phyloP scores from a whole-genome alignment of 2,797 vertebrate species.

The Intellagama lesueurii region DNA sequence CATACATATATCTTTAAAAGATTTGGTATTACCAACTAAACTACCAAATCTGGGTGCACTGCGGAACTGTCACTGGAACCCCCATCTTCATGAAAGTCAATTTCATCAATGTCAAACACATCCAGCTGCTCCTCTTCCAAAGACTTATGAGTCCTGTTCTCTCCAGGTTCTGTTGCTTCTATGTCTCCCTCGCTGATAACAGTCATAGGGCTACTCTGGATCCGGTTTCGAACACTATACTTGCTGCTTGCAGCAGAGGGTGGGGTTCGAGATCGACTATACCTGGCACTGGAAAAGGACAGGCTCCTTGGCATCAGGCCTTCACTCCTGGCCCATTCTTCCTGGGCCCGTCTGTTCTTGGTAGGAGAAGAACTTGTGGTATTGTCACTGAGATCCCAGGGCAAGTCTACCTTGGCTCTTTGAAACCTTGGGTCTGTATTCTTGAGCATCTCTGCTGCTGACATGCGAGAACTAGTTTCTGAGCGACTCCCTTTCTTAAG shows the following conservation, averaged over 20 bases:
- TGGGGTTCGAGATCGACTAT: conserved; percentile 91
- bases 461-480: conserved; percentile 94
- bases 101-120: conserved; percentile 59
- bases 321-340: conserved; percentile 92
- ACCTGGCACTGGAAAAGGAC: conserved; percentile 84
- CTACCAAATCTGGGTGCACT: conserved; percentile 52
- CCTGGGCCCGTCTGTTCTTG: conserved; percentile 82
- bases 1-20: conserved; percentile 74
- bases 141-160: conserved; percentile 64
- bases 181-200: conserved; percentile 97
- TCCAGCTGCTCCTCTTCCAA: conserved; percentile 60
- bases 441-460: conserved; percentile 94
- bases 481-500: conserved; percentile 95
- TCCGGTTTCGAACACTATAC: conserved; percentile 91
- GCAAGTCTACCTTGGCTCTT: conserved; percentile 81
- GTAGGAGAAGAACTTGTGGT: conserved; percentile 82
- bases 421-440: conserved; percentile 93
- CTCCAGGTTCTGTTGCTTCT: conserved; percentile 76
- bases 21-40: conserved; percentile 32
- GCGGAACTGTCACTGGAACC: conserved; percentile 53
- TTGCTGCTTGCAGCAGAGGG: conserved; percentile 97
- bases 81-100: conserved; percentile 54
- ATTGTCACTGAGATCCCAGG: conserved; percentile 76
- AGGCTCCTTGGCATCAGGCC: conserved; percentile 84
- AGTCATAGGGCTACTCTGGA: conserved; percentile 98